Base-by-base conservation (phyloP, 2,113 vertebrate species). In the Lycocorax pyrrhopterus region DNA sequence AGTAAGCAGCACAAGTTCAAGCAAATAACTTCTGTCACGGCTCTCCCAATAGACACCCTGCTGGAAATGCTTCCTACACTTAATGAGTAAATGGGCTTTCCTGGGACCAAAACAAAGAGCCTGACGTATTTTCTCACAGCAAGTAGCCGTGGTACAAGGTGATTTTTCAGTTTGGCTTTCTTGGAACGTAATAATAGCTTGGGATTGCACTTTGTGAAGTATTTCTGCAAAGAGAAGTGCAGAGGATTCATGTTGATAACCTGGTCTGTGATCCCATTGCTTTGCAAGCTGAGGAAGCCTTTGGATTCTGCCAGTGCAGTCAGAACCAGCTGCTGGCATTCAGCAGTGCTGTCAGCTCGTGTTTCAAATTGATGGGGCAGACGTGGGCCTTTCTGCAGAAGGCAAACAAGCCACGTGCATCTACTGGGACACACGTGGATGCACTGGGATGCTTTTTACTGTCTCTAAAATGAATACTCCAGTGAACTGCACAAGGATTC, bases 1-100 rank as follows among this genome's bases (percentile, higher is more conserved):
- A 75, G 87, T 62, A 51, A 90, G 84, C 82, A 72, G 32, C 74
- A 32, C 67, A 59, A 60, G 72, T 86, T 84, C 88, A 63, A 86
- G n/a, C 68, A 93, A 90, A 41, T 51, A 47, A 47, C 21, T 43
- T 71, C 79, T 80, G 63, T 62, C 62, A 1, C 69, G 78, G 22
- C 72, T 89, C 73, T 86, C 92, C 90, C 93, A 75, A 14, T 7
- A 77, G 88, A 81, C 47, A 9, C 94, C 43, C 79, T 92, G 88
- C 94, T 93, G 88, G 83, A 92, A 92, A 26, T 63, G 71, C 90
- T 93, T 95, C 90, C 92, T 83, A 13, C 41, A 9, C 72, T 90
- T 85, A 59, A 47, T 79, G 63, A 89, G 55, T 26, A 72, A 86
- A 93, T 75, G 72, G 41, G 60, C 68, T 96, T 93, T 96, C 87